Percentiles rank a stretch among this genome's conserved stretches.
These are phyloP conservation scores for Rhyzopertha dominica DNA, from an alignment of 1,140 invertebrate genomes.

Conservation along the genomic window DNA sequence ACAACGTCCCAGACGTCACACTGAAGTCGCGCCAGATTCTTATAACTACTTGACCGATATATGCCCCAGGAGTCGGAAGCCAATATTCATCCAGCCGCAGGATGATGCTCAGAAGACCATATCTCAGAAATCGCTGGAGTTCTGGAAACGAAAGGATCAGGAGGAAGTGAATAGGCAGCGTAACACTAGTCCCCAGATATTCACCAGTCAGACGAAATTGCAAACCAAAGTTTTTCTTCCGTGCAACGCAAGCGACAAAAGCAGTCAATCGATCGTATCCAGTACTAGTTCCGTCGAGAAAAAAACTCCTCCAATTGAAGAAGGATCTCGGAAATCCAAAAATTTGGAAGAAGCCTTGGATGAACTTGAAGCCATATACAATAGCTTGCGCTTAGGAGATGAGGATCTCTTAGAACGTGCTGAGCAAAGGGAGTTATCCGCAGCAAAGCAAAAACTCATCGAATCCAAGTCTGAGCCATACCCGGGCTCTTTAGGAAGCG, in stretches of 20 bases:
- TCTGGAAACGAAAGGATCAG: constrained; percentile 59
- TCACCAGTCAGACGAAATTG: constrained; percentile 39
- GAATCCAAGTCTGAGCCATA: constrained; percentile 23
- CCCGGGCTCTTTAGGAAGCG: constrained; percentile 16
- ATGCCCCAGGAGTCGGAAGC: constrained; percentile 59
- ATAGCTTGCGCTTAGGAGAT: constrained; percentile 73
- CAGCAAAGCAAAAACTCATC: constrained; percentile 26
- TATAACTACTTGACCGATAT: constrained; percentile 63
- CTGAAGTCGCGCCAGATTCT: constrained; percentile 30
- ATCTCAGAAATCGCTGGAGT: constrained; percentile 50
- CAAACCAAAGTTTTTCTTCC: constrained; percentile 39
- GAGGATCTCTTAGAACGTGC: constrained; percentile 74
- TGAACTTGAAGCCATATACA: constrained; percentile 86
- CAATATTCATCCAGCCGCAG: constrained; percentile 47
- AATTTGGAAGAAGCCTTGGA: constrained; percentile 82
- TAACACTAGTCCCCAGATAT: constrained; percentile 35
- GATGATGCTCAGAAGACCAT: constrained; percentile 18
- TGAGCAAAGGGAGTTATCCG: constrained; percentile 67
- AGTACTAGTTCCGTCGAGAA: too few relatives aligned
- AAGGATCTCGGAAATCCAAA: constrained; percentile 54
- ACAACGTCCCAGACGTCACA: constrained; percentile 23
- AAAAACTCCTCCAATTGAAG: too few relatives aligned
- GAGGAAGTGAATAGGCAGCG: constrained; percentile 42
- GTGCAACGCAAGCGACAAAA: constrained; percentile 16
- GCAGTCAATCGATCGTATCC: too few relatives aligned